Evolutionary conservation across 2,888 invertebrate genomes (phyloP), one percentile per base, ranked within the genome.

Genomic region (Uloborus plumipes): DNA sequence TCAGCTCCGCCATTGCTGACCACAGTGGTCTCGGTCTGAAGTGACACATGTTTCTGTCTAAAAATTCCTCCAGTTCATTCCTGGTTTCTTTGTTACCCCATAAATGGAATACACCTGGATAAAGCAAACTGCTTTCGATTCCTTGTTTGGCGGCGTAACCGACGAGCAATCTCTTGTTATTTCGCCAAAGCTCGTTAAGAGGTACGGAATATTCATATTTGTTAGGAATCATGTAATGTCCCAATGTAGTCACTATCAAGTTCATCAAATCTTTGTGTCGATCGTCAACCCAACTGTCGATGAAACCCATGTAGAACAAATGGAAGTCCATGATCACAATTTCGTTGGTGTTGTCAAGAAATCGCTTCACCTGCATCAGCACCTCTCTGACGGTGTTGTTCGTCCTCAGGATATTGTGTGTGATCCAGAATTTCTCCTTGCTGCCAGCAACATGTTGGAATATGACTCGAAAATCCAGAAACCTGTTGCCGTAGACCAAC

Each of bases 401-500:
- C 61, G 86, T 86, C 53, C 85, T 78, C 13, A 87, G 70, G 47
- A 85, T 81, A 61, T 85, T 86, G 78, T 87, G 87, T 71, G 85
- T 86, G 31, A 87, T 86, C 87, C 87, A 87, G 59, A 87, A 84
- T 47, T 84, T 85, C 53, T 86, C 86, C 31, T 72, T 67, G 76
- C 58, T 73, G n/a, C 74, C 75, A 1, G 77, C 69, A 0, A 76
- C 79, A 16, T 78, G 77, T n/a, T 85, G 79, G 73, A 84, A 86
- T 1, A 75, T 77, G 58, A 86, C 77, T 2, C 86, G 65, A 20
- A 86, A 58, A 58, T 86, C 86, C 53, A 86, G 55, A 66, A 84
- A 85, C 87, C 95, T 91, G 87, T 95, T 93, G 77, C 96, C 95
- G 88, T 94, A 93, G 0, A 94, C 93, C n/a, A 96, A 91, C 88